Conservation (phyloP, 2,888 invertebrate genomes). For the Trichogramma evanescens region DNA sequence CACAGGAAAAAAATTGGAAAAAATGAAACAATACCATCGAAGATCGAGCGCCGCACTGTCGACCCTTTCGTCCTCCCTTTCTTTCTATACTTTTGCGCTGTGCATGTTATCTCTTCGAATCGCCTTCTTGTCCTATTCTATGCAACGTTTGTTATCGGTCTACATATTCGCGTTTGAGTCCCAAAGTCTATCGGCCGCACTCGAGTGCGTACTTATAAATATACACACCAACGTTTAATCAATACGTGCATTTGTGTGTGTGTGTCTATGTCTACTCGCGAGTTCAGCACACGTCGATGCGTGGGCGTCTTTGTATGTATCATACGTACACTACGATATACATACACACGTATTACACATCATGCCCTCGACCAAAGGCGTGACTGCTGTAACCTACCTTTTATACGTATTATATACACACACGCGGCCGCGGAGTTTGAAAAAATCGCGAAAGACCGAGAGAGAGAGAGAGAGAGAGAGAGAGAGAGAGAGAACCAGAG, state of each 20-base stretch:
- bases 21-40: no score
- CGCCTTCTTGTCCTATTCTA: no score
- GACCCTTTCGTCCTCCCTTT: not conserved
- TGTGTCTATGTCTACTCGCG: not conserved
- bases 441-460: not conserved
- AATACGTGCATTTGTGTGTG: not conserved
- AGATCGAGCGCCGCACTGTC: no score
- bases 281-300: not conserved
- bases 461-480: not conserved
- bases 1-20: no score
- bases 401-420: no score
- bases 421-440: not conserved
- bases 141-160: no score
- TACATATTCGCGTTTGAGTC: no score
- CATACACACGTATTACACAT: not conserved
- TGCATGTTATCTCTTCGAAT: not conserved
- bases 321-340: not conserved
- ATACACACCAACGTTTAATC: slow-evolving; percentile 4
- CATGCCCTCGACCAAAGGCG: slow-evolving; percentile 12
- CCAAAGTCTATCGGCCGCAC: no score
- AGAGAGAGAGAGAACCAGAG: not conserved
- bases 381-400: not conserved
- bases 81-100: slow-evolving; percentile 2
- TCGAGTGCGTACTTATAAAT: no score
- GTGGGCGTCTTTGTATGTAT: slow-evolving; percentile 10